phyloP scores from a whole-genome alignment of 2,113 vertebrate species.

The Nansenia antarctica region DNA sequence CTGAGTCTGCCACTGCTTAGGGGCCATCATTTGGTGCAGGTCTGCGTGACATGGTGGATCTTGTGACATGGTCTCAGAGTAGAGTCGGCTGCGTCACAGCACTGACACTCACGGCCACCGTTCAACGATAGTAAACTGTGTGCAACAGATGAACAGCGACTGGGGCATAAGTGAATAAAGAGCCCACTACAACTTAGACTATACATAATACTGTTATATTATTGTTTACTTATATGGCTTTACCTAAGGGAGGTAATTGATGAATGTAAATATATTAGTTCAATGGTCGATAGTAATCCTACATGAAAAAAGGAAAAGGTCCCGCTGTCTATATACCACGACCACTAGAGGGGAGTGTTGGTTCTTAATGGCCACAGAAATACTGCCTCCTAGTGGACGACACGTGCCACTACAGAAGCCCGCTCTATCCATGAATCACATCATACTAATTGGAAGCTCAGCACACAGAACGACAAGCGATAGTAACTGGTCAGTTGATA shows the following conservation, averaged over 20 bases:
- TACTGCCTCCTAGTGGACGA: not conserved
- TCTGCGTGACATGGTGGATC: no score
- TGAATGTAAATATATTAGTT: not conserved
- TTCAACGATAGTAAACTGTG: no score
- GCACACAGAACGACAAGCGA: no score
- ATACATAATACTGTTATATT: not conserved
- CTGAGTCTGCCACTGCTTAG: no score
- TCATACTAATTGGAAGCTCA: not conserved
- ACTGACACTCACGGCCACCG: no score
- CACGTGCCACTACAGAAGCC: not conserved
- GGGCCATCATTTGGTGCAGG: no score
- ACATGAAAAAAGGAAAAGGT: not conserved
- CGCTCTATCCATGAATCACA: not conserved
- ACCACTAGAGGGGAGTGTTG: conserved; percentile 74
- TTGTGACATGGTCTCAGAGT: no score
- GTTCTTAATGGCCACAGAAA: conserved; percentile 46
- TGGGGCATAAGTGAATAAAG: no score
- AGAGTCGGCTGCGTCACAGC: no score
- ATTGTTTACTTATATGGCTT: not conserved
- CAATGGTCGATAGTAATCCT: not conserved
- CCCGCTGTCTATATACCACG: not conserved
- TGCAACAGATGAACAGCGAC: no score
- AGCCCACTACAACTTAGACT: no score
- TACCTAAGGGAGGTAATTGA: not conserved
- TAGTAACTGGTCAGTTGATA: no score